phyloP scores from a whole-genome alignment of 2,113 vertebrate species.

The Microcebus jonahi region DNA sequence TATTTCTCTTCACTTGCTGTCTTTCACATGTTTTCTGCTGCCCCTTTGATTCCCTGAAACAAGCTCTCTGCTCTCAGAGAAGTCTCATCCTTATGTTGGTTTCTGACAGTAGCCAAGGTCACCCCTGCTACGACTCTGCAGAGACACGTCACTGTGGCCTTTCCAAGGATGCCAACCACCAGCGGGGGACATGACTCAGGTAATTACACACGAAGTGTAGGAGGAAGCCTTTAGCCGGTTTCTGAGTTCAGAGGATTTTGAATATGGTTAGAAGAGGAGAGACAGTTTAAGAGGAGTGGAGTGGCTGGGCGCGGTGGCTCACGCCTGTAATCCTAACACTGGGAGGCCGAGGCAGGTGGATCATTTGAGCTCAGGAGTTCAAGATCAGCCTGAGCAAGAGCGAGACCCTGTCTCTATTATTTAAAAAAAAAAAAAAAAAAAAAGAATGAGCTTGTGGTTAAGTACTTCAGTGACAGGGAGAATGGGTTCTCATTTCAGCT shows the following conservation, averaged over 20 bases:
- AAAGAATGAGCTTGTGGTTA: neutral
- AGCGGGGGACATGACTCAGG: neutral
- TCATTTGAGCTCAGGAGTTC: too few relatives aligned
- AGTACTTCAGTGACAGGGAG: neutral
- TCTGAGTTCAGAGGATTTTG: neutral
- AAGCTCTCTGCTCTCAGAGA: neutral
- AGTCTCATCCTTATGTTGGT: neutral
- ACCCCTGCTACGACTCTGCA: neutral
- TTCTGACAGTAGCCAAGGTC: conserved; percentile 60
- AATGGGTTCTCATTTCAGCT: neutral
- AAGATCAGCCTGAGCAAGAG: too few relatives aligned
- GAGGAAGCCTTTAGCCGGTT: neutral
- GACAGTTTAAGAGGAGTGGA: neutral
- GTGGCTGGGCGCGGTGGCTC: too few relatives aligned
- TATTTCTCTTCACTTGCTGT: neutral
- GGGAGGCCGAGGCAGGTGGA: too few relatives aligned
- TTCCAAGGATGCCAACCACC: neutral
- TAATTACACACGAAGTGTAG: neutral
- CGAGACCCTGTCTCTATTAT: too few relatives aligned
- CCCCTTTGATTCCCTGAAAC: neutral
- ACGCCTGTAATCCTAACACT: too few relatives aligned
- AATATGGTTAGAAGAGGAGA: neutral
- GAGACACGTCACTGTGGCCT: neutral
- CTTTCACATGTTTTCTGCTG: neutral
- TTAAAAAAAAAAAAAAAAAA: too few relatives aligned